A percentile compares a stretch with the other conserved stretches of the same genome.
Evolutionary conservation across 2,113 vertebrate genomes (phyloP).

Genomic region (Casuarius casuarius): DNA sequence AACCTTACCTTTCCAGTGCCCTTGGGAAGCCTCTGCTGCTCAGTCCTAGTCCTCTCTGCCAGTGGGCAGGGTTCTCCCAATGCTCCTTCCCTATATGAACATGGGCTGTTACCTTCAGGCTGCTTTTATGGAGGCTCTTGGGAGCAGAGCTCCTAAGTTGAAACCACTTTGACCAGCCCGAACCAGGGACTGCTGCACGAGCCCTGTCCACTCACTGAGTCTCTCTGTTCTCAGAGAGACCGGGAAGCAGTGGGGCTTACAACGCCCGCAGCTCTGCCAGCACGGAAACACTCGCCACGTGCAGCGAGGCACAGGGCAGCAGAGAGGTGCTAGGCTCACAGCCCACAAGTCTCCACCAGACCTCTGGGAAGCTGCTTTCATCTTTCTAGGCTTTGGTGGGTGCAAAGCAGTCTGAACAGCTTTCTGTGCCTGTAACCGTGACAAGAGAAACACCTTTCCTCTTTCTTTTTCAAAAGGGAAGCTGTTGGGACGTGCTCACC

Average conservation of each 20-base stretch:
- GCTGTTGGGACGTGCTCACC: constrained; percentile 39
- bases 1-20: background rate
- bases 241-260: background rate
- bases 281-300: background rate
- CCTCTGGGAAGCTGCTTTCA: background rate
- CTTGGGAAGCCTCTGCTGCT: background rate
- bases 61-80: background rate
- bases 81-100: background rate
- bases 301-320: background rate
- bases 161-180: constrained; percentile 26
- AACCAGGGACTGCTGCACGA: constrained; percentile 14
- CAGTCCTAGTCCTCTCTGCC: background rate
- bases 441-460: background rate
- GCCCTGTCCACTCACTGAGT: background rate
- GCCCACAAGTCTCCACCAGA: background rate
- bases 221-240: background rate
- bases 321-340: background rate
- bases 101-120: background rate
- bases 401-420: background rate
- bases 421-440: constrained; percentile 1
- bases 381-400: background rate
- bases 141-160: constrained; percentile 1
- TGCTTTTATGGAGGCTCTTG: background rate
- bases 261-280: background rate
- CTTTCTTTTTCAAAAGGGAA: background rate